Evolutionary conservation across 2,888 invertebrate species (phyloP), one percentile per base, ranked within the genome.

Genomic region (Exephanes ischioxanthus): DNA sequence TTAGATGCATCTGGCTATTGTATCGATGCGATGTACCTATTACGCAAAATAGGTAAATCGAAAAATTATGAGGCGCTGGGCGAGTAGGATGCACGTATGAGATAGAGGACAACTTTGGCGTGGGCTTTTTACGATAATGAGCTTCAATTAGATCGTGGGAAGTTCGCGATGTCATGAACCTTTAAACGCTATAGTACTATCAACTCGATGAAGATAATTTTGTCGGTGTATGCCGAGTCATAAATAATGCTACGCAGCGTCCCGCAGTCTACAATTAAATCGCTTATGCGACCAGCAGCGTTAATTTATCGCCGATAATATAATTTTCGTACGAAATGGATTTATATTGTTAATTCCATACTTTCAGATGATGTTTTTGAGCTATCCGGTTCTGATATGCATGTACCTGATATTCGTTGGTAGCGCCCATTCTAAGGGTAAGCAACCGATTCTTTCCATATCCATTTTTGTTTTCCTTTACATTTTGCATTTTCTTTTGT

Each of bases 361-460:
- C 11, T 45, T 71, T 66, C 19, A 85, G 85, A 85, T 85, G 67
- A 76, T 53, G 71, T 33, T 61, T 16, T 70, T 30, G 71, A 66
- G 26, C 26, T 83, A 37, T 45, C n/a, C 55, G 16, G n/a, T 80
- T 22, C 30, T 85, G 4, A 61, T 76, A 16, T 76, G 55, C 51
- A n/a, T 61, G 58, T 41, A 16, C 19, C 41, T 79, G n/a, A 1
- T 68, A 11, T 58, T 67, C 37, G 30, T 53, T 16, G 55, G 16
- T 53, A 70, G 53, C 26, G 53, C 41, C 1, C 26, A 16, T 5
- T 0, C 61, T 4, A 14, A 45, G 16, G 76, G 83, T 85, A 72
- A 80, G 79, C 30, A 48, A 55, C 2, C 63, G 30, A 53, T 53
- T 41, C 11, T 14, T 48, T 48, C 4, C 45, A 4, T 48, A 48